Base-by-base conservation (phyloP, 2,113 vertebrate genomes). In the Pristiophorus japonicus region DNA sequence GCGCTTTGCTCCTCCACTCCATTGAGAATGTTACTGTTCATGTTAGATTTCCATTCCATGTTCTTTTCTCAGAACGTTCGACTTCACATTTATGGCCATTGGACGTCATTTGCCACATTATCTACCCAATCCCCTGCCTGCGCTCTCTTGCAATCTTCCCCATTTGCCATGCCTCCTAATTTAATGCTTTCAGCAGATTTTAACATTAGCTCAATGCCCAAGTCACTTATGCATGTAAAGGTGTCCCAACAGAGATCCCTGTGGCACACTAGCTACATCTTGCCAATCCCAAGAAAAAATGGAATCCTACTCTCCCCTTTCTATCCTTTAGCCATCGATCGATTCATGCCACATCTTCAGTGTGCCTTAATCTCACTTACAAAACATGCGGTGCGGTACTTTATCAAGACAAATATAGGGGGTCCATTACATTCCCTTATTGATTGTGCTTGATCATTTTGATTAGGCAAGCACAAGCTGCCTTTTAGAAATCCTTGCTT, bases 401-500 rank as follows among this genome's bases (percentile, higher is more conserved):
- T 91, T 16, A 62, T 62, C 12, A 91, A n/a, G 38, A 10, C 14
- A 38, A 91, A 91, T 6, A 91, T 59, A 62, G 27, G 14, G 16
- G 6, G 34, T 20, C 34, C 14, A 63, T n/a, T n/a, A 20, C 34
- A 91, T 62, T 47, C 27, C 51, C 11, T 87, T 90, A 59, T 12
- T 34, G 2, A 14, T 81, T 81, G 14, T 3, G 4, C 42, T 59
- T 59, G 51, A 30, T 59, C 51, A 90, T 55, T 59, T 85, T 85
- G 42, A 47, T 14, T 55, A 59, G 3, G 27, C 85, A 59, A 88
- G 51, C 27, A 30, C 47, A 59, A 51, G 1, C 85, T 88, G 47
- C n/a, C 59, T 30, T 91, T 91, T 62, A 63, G 27, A 62, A 91
- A 91, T 91, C 85, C 51, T 87, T 51, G 81, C 81, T 85, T 20